phyloP scores from a whole-genome alignment of 2,888 invertebrate species.

The Dynastes grantii region DNA sequence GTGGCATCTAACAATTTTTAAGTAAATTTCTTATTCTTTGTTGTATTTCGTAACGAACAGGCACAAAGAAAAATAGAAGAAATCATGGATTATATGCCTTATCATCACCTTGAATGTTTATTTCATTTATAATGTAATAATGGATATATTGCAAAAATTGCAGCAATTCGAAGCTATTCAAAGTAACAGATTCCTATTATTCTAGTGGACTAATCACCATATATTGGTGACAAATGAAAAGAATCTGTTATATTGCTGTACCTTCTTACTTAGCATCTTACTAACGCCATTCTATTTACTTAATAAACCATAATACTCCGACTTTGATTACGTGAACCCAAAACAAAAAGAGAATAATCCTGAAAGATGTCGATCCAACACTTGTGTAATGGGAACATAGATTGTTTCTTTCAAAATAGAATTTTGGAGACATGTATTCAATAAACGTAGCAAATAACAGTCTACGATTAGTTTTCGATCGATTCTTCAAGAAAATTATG shows the following conservation, averaged over 20 bases:
- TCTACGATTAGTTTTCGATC: background rate
- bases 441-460: background rate
- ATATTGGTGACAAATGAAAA: no score
- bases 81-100: no score
- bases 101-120: background rate
- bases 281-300: no score
- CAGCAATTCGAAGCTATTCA: background rate
- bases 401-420: background rate
- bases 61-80: no score
- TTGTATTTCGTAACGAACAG: no score
- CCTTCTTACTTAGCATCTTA: no score
- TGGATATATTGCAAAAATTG: background rate
- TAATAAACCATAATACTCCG: no score
- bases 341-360: background rate
- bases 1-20: no score
- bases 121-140: background rate
- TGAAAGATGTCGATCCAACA: background rate
- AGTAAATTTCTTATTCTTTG: no score
- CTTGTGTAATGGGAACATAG: background rate
- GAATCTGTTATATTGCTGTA: no score
- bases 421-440: conserved; percentile 23
- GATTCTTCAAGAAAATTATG: background rate
- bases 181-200: background rate
- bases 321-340: conserved; percentile 20
- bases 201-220: no score